Conservation (phyloP, 2,113 vertebrate genomes). For the Parus major region DNA sequence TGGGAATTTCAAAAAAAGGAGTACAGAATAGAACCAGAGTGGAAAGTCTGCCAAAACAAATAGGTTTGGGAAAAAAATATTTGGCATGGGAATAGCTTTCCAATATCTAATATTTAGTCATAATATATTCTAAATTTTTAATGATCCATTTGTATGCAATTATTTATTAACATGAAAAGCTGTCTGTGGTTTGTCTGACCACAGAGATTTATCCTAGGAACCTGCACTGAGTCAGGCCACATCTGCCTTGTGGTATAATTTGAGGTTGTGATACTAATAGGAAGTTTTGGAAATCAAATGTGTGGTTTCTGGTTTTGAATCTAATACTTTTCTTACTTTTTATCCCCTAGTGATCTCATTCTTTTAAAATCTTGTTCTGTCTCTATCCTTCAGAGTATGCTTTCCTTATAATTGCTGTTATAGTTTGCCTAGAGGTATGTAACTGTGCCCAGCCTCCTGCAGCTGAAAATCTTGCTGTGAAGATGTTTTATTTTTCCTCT, state of each 20-base stretch:
- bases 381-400: background rate
- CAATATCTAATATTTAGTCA: background rate
- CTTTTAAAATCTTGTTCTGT: background rate
- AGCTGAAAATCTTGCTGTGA: conserved; percentile 9
- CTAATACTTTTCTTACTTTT: background rate
- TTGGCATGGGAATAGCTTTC: background rate
- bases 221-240: background rate
- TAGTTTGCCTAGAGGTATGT: background rate
- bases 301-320: background rate
- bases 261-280: background rate
- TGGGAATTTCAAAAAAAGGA: background rate
- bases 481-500: background rate
- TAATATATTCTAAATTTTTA: background rate
- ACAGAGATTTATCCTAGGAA: background rate
- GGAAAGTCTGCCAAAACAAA: background rate
- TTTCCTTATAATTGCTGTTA: conserved; percentile 1
- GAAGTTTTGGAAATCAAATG: background rate
- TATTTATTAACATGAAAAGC: background rate
- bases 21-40: background rate
- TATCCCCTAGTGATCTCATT: background rate
- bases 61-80: background rate
- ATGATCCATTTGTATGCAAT: background rate
- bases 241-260: background rate
- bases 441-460: background rate
- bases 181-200: background rate